phyloP scores from a whole-genome alignment of 2,888 invertebrate genomes.

The Drosophila affinis region DNA sequence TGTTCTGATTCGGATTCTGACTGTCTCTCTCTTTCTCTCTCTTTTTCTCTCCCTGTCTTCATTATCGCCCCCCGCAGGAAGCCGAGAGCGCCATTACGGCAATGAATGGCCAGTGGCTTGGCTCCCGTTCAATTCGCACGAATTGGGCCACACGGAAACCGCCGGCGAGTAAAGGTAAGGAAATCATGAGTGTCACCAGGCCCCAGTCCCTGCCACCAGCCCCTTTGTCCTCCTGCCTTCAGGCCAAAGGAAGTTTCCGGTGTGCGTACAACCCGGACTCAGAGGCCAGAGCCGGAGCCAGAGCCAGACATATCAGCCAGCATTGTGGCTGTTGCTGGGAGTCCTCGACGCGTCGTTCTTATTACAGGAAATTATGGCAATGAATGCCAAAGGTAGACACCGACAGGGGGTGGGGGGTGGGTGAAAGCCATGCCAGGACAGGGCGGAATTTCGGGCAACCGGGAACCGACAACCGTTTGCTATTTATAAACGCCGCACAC shows the following conservation, averaged over 20 bases:
- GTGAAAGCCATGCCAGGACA: conserved; percentile 22
- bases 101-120: conserved; percentile 99
- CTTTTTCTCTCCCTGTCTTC: conserved; percentile 40
- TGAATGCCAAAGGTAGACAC: conserved; percentile 73
- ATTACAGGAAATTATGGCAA: conserved; percentile 79
- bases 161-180: conserved; percentile 94
- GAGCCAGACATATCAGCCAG: not conserved
- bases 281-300: not conserved
- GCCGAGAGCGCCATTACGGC: conserved; percentile 99
- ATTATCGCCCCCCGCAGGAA: conserved; percentile 87
- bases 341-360: conserved; percentile 62
- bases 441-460: conserved; percentile 33
- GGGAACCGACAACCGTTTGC: conserved; percentile 41
- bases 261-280: conserved; percentile 36
- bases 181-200: conserved; percentile 75
- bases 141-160: conserved; percentile 99
- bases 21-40: conserved; percentile 34
- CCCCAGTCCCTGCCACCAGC: conserved; percentile 33
- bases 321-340: conserved; percentile 28
- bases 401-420: conserved; percentile 14
- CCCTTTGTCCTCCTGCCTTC: conserved; percentile 11
- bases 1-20: conserved; percentile 11
- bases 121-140: conserved; percentile 98
- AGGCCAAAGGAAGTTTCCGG: conserved; percentile 40
- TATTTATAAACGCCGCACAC: conserved; percentile 70